A percentile compares a stretch with the other conserved stretches of the same genome.
Evolutionary conservation across 2,113 vertebrate species (phyloP).

Genomic region (Nibea coibor): DNA sequence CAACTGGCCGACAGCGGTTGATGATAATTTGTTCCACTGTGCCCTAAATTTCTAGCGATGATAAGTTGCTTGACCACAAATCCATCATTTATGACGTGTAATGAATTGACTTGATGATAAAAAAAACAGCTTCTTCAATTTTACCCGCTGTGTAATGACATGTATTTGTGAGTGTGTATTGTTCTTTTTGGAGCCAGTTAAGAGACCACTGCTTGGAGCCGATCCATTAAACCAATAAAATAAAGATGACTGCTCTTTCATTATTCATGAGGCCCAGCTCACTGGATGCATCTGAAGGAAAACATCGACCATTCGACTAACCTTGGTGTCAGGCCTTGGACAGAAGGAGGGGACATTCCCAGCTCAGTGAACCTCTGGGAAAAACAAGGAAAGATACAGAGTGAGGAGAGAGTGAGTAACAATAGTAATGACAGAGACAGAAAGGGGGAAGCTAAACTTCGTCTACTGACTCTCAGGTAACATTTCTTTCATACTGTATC

Average conservation of each 20-base stretch:
- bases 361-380: constrained; percentile 91
- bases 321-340: constrained; percentile 88
- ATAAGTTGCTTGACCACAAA: background rate
- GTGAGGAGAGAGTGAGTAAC: background rate
- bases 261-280: constrained; percentile 57
- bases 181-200: constrained; percentile 31
- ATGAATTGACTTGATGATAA: background rate
- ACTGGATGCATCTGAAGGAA: constrained; percentile 15
- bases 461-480: background rate
- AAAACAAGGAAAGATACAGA: constrained; percentile 13
- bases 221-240: constrained; percentile 73
- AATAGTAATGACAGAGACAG: background rate
- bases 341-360: constrained; percentile 86
- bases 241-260: constrained; percentile 66
- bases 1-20: background rate
- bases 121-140: background rate
- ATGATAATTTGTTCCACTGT: background rate
- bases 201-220: constrained; percentile 35
- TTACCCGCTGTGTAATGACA: background rate
- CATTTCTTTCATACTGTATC: background rate
- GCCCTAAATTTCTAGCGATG: background rate
- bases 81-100: background rate
- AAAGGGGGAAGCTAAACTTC: background rate
- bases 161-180: background rate
- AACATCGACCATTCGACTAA: constrained; percentile 77